Base-by-base conservation (phyloP, 2,113 vertebrate genomes). In the Chinchilla lanigera region DNA sequence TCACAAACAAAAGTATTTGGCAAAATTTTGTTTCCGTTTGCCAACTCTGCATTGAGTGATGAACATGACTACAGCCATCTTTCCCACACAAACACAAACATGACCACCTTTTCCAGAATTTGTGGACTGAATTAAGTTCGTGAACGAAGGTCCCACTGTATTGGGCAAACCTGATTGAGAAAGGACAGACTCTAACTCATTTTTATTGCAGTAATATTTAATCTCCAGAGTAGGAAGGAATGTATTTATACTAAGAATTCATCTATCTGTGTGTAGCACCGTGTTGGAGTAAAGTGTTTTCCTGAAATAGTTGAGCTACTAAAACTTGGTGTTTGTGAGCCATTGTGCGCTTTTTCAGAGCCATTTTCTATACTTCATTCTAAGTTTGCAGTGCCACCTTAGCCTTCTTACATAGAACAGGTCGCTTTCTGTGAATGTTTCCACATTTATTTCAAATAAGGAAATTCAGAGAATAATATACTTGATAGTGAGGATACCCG, bases 181-280 rank as follows among this genome's bases (percentile, higher is more conserved):
- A 52, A 35, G 35, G 41, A 60, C 47, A 86, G 56, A 24, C 77
- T 61, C 63, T 77, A 69, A 41, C 11, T 92, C 58, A 50, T 88
- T 92, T 84, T 96, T 71, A 82, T 94, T 47, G n/a, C 71, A 22
- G 54, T 54, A 83, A 24, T 86, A 44, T 12, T 84, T 78, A 77
- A 44, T 3, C 35, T 90, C 13, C 71, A 95, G 81, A 71, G 47
- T 61, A 82, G 58, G 88, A 81, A 10, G 50, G 19, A 89, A 35
- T 78, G 1, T 33, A 8, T 44, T 1, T 58, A 9, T 47, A 5
- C 24, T 58, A 60, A 77, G 77, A 90, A 69, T 35, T 41, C 44
- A 14, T 63, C 47, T 17, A 7, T 67, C 60, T 69, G 3, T 61
- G 5, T 83, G 1, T 81, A 33, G 44, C 41, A 30, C 50, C 7